Conservation (phyloP, 2,888 invertebrate genomes). For the Drosophila multiciliata region DNA sequence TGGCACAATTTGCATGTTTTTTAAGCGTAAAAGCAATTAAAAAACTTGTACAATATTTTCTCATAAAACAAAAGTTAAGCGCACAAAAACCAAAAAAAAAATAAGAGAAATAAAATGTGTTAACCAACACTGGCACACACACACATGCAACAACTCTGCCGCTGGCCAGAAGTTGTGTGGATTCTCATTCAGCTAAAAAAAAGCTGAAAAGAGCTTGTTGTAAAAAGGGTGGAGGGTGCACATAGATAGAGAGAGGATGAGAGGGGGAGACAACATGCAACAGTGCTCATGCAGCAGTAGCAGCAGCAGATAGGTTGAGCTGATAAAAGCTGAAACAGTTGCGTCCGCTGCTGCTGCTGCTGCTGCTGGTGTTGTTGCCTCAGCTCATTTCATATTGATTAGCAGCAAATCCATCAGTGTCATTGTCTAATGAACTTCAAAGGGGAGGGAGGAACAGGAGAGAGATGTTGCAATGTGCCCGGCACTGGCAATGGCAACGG, state of each 20-base stretch:
- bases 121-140: slow-evolving; percentile 47
- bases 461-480: not conserved
- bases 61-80: slow-evolving; percentile 68
- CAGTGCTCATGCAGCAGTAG: not conserved
- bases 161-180: slow-evolving; percentile 12
- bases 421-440: slow-evolving; percentile 51
- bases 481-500: not conserved
- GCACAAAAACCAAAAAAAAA: slow-evolving; percentile 19
- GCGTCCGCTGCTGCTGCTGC: slow-evolving; percentile 8
- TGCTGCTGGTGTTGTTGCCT: slow-evolving; percentile 13
- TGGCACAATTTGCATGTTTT: slow-evolving; percentile 55
- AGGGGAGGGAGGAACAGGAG: not conserved
- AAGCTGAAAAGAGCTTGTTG: slow-evolving; percentile 40
- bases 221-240: not conserved
- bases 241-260: not conserved
- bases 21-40: slow-evolving; percentile 69
- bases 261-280: not conserved
- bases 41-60: slow-evolving; percentile 74
- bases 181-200: slow-evolving; percentile 20
- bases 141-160: slow-evolving; percentile 4
- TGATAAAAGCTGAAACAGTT: slow-evolving; percentile 19
- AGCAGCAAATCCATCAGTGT: slow-evolving; percentile 80
- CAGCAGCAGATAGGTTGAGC: not conserved
- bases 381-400: slow-evolving; percentile 77
- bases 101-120: not conserved